Percentiles rank a stretch among this genome's conserved stretches.
Evolutionary conservation across 2,797 vertebrate species (phyloP).

Genomic region (Melanogrammus aeglefinus): DNA sequence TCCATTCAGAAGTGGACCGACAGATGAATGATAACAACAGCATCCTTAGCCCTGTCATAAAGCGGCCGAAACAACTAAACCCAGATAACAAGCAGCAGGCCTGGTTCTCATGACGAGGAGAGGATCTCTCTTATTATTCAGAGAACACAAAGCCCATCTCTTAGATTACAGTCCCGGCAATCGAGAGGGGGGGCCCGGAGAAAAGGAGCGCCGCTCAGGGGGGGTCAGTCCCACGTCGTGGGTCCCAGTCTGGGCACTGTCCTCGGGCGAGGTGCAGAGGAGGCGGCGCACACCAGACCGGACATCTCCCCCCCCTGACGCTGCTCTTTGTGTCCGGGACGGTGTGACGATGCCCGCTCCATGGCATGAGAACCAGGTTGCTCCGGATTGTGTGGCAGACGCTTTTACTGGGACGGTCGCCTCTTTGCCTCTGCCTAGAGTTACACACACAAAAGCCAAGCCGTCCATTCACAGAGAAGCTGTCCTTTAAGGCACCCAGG

Average conservation of each 20-base stretch:
- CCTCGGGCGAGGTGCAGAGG: too few species aligned
- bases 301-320: neutral
- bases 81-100: neutral
- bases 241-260: neutral
- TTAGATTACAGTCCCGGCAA: neutral
- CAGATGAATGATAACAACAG: neutral
- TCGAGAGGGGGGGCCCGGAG: neutral
- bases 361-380: constrained; percentile 18
- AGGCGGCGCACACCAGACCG: neutral
- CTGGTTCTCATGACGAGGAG: neutral
- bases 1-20: neutral
- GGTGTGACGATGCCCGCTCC: constrained; percentile 1
- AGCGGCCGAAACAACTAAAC: neutral
- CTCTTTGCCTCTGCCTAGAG: neutral
- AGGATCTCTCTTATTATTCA: neutral
- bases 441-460: neutral
- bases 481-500: neutral
- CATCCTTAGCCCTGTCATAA: neutral
- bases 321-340: neutral
- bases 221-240: neutral
- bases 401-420: neutral
- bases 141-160: neutral
- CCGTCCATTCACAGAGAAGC: neutral
- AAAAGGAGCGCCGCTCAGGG: too few species aligned
- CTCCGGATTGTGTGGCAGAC: neutral